Conservation (phyloP, 1,140 invertebrate species). For the Bombus waltoni region DNA sequence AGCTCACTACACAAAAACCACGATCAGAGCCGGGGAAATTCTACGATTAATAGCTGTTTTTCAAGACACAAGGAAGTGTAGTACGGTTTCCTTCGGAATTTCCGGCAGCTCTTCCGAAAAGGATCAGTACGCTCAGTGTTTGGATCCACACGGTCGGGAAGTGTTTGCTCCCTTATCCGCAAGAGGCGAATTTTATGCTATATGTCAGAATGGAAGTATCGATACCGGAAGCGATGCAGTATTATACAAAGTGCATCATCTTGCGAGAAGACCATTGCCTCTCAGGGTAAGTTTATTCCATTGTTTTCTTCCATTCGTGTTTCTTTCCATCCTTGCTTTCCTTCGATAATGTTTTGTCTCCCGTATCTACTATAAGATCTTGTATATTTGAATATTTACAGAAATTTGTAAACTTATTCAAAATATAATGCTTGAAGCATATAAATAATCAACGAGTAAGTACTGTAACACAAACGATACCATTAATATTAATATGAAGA, state of each 20-base stretch:
- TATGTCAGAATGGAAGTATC: slow-evolving; percentile 75
- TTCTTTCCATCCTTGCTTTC: neutral
- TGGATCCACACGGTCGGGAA: slow-evolving; percentile 79
- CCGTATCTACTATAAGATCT: neutral
- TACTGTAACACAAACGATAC: neutral
- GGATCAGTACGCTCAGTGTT: slow-evolving; percentile 82
- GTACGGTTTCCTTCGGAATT: slow-evolving; percentile 78
- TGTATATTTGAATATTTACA: neutral
- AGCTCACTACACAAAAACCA: slow-evolving; percentile 82
- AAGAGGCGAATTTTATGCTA: slow-evolving; percentile 80
- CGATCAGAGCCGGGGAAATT: slow-evolving; percentile 80
- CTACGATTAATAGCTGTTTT: slow-evolving; percentile 82
- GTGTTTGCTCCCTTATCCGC: slow-evolving; percentile 78
- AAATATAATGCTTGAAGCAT: neutral
- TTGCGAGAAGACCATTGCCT: slow-evolving; percentile 75
- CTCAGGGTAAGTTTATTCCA: slow-evolving; percentile 70
- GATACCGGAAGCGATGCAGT: slow-evolving; percentile 76
- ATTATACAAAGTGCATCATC: slow-evolving; percentile 79
- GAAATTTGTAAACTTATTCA: neutral
- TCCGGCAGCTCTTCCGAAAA: slow-evolving; percentile 76
- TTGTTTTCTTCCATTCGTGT: neutral
- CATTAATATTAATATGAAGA: neutral
- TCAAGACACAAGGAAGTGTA: slow-evolving; percentile 81
- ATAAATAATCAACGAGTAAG: neutral
- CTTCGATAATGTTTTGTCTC: too few species aligned